Conservation (phyloP, 2,797 vertebrate species). For the Acipenser transmontanus region DNA sequence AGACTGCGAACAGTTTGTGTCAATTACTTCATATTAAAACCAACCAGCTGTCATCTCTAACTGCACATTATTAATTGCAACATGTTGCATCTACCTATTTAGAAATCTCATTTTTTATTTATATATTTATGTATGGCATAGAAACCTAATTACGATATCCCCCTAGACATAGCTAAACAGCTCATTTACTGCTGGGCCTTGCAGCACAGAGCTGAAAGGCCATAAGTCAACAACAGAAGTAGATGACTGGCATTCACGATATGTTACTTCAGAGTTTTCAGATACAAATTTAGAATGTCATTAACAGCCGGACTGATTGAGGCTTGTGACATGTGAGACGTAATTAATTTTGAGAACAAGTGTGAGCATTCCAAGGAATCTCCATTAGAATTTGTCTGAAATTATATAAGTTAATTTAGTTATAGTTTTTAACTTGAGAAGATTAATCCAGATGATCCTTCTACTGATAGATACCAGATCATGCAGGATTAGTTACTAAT, state of each 20-base stretch:
- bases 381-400: slow-evolving; percentile 44
- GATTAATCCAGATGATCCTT: slow-evolving; percentile 58
- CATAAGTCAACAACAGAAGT: slow-evolving; percentile 40
- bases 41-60: slow-evolving; percentile 49
- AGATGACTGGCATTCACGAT: slow-evolving; percentile 51
- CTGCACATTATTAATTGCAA: slow-evolving; percentile 55
- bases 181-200: slow-evolving; percentile 49
- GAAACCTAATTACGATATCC: slow-evolving; percentile 55
- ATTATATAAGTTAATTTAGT: slow-evolving; percentile 58
- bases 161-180: slow-evolving; percentile 54
- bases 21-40: slow-evolving; percentile 43
- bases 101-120: slow-evolving; percentile 42
- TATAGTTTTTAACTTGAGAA: slow-evolving; percentile 52
- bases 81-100: slow-evolving; percentile 27
- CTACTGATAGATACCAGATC: slow-evolving; percentile 25
- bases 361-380: slow-evolving; percentile 53
- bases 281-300: slow-evolving; percentile 44
- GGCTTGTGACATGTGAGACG: slow-evolving; percentile 50
- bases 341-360: slow-evolving; percentile 57
- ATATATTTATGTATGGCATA: slow-evolving; percentile 62
- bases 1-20: slow-evolving; percentile 43
- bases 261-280: slow-evolving; percentile 38
- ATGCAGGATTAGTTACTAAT: slow-evolving; percentile 51
- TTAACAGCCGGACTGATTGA: slow-evolving; percentile 43
- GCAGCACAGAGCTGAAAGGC: slow-evolving; percentile 26